Conservation (phyloP, 2,113 vertebrate species). For the Lutjanus erythropterus region DNA sequence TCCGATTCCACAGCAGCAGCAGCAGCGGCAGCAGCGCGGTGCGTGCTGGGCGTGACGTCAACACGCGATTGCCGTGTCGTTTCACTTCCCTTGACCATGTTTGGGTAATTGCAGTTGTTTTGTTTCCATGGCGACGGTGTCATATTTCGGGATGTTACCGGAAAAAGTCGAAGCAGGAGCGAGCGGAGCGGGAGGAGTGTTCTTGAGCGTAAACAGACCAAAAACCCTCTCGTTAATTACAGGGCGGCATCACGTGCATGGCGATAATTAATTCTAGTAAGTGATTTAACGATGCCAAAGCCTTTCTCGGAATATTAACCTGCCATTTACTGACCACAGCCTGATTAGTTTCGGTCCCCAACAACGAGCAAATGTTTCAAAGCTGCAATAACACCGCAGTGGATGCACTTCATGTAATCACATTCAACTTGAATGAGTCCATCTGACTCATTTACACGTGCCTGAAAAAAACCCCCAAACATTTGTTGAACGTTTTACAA, state of each 20-base stretch:
- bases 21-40: no score
- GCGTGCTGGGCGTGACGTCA: constrained; percentile 74
- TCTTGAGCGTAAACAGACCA: constrained; percentile 11
- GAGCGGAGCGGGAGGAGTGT: constrained; percentile 22
- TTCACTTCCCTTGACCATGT: constrained; percentile 81
- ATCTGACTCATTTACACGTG: neutral
- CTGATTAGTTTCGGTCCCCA: neutral
- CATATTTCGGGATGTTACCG: constrained; percentile 68
- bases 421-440: neutral
- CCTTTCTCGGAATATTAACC: constrained; percentile 45
- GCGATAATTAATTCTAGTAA: neutral
- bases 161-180: constrained; percentile 59
- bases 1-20: constrained; percentile 29
- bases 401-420: neutral
- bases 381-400: neutral
- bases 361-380: neutral
- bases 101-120: constrained; percentile 81
- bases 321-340: neutral
- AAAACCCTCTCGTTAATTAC: constrained; percentile 9
- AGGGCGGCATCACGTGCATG: constrained; percentile 19
- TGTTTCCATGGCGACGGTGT: constrained; percentile 79
- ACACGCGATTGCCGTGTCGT: constrained; percentile 47
- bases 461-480: neutral
- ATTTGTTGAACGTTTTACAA: neutral
- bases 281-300: neutral